Conservation (phyloP, 2,888 invertebrate genomes). For the Nomada fucata region DNA sequence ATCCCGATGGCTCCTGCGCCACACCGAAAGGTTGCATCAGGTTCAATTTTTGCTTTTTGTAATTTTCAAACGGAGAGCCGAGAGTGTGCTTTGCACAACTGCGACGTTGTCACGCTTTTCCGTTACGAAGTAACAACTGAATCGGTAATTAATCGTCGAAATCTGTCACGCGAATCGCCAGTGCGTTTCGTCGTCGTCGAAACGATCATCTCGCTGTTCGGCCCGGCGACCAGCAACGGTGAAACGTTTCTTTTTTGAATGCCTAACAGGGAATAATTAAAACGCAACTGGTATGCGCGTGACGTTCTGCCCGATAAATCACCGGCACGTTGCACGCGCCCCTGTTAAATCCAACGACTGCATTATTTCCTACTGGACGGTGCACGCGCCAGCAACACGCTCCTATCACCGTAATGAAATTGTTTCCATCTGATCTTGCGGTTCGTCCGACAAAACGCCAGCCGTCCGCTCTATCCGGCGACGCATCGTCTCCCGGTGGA, state of each 20-base stretch:
- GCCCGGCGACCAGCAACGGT: background rate
- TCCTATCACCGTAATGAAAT: conserved; percentile 46
- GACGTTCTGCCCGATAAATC: conserved; percentile 56
- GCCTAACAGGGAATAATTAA: conserved; percentile 51
- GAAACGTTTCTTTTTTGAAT: conserved; percentile 40
- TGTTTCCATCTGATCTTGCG: conserved; percentile 57
- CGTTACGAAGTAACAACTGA: too few species aligned
- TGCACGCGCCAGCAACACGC: conserved; percentile 24
- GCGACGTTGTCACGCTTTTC: too few species aligned
- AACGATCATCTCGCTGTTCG: background rate
- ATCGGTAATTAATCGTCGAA: too few species aligned
- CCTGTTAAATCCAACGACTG: conserved; percentile 37
- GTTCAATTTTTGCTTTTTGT: too few species aligned
- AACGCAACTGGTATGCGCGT: conserved; percentile 56
- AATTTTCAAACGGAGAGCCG: too few species aligned
- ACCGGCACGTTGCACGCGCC: conserved; percentile 41
- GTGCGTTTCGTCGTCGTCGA: background rate
- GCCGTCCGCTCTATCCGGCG: background rate
- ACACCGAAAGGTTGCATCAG: too few species aligned
- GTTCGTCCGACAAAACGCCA: conserved; percentile 20
- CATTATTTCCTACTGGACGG: conserved; percentile 34
- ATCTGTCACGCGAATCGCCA: background rate
- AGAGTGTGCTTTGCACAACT: too few species aligned
- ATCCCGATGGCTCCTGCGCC: background rate
- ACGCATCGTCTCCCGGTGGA: conserved; percentile 13